These are phyloP conservation scores for Leucophenga varia DNA, from an alignment of 1,140 invertebrate species.

Conservation along the genomic window DNA sequence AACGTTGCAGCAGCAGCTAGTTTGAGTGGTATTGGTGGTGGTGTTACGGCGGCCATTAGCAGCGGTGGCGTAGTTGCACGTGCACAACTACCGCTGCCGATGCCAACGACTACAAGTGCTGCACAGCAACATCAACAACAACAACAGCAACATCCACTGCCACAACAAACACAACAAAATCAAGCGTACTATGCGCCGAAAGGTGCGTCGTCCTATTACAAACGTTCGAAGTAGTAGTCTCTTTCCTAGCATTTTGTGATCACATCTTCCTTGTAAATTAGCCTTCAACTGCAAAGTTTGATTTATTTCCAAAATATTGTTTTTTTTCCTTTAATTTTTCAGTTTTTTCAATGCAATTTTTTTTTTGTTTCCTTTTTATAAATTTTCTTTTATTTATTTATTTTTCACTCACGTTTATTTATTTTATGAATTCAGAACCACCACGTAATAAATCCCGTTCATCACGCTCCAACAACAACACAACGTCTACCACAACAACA, in stretches of 20 bases:
- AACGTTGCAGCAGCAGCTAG: no score
- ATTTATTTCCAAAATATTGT: no score
- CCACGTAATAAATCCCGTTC: constrained; percentile 54
- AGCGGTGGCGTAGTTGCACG: constrained; percentile 44
- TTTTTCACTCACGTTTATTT: constrained; percentile 26
- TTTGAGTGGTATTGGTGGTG: constrained; percentile 41
- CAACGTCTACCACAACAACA: constrained; percentile 25
- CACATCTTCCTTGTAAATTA: no score
- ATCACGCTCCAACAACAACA: constrained; percentile 45
- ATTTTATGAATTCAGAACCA: constrained; percentile 42
- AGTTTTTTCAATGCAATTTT: constrained; percentile 11
- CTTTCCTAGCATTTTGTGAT: background rate
- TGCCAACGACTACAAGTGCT: constrained; percentile 45
- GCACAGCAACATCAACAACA: constrained; percentile 37
- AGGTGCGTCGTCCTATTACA: constrained; percentile 59
- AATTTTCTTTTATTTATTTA: constrained; percentile 13
- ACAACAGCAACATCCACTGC: constrained; percentile 33
- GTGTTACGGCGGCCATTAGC: constrained; percentile 47
- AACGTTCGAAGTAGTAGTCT: constrained; percentile 8
- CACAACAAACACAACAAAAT: constrained; percentile 58
- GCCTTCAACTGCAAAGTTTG: no score
- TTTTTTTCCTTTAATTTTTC: no score
- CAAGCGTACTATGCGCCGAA: constrained; percentile 67
- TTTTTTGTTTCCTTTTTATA: constrained; percentile 6
- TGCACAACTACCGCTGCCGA: constrained; percentile 48